Conservation (phyloP, 2,797 vertebrate species). For the Hippocampus kuda region DNA sequence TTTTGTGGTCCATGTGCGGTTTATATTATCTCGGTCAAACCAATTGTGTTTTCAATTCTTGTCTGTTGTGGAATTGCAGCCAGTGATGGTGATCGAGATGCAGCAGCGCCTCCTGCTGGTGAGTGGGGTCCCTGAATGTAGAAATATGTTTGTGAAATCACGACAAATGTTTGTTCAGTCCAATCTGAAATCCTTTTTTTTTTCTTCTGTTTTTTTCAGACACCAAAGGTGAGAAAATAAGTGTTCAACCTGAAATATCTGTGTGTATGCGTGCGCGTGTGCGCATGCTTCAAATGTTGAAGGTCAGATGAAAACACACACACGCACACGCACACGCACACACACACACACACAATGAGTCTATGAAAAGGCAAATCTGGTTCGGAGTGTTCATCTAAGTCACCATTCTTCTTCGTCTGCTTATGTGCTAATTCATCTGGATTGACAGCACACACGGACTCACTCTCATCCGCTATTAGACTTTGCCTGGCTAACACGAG, state of each 20-base stretch:
- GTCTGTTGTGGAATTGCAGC: neutral
- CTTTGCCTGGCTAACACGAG: conserved; percentile 2
- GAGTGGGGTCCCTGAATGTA: neutral
- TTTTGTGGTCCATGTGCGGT: neutral
- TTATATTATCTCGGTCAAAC: neutral
- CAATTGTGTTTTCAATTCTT: neutral
- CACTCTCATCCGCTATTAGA: conserved; percentile 6
- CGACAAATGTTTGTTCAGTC: neutral
- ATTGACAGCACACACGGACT: neutral
- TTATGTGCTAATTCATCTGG: conserved; percentile 4
- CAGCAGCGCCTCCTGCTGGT: neutral
- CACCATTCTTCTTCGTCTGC: conserved; percentile 1
- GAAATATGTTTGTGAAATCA: neutral
- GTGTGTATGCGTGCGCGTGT: conserved; percentile 21
- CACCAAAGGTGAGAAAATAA: conserved; percentile 42
- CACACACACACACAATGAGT: neutral
- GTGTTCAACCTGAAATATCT: conserved; percentile 2
- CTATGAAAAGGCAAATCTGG: conserved; percentile 1
- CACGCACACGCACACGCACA: neutral
- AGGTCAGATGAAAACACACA: neutral
- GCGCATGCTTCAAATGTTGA: too few relatives aligned
- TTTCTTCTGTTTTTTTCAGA: conserved; percentile 31
- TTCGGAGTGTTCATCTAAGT: neutral
- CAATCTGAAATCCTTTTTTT: neutral
- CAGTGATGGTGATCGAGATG: neutral